Conservation (phyloP, 2,113 vertebrate species). For the Rhynchomys soricoides region DNA sequence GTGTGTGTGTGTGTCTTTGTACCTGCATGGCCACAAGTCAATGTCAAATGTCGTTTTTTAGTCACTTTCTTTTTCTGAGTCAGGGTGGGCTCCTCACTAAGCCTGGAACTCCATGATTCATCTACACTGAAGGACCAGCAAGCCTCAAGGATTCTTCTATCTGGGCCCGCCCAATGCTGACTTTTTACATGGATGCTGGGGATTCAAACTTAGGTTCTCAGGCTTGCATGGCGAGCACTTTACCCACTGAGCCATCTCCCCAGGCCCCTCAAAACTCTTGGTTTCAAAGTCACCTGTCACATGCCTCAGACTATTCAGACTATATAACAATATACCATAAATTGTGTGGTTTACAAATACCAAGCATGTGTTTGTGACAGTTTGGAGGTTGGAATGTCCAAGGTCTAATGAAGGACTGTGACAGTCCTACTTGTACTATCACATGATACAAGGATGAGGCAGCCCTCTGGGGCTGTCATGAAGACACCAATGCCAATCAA, state of each 20-base stretch:
- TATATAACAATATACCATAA: not conserved
- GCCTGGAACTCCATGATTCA: not conserved
- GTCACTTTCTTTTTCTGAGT: not conserved
- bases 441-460: not conserved
- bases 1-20: not conserved
- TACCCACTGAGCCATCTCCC: not conserved
- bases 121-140: not conserved
- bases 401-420: not conserved
- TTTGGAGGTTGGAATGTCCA: not conserved
- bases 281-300: conserved; percentile 18
- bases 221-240: not conserved
- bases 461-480: not conserved
- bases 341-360: not conserved
- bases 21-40: not conserved
- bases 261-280: not conserved
- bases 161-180: not conserved
- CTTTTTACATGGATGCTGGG: not conserved
- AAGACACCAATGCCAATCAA: not conserved
- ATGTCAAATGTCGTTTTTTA: not conserved
- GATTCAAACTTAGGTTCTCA: not conserved
- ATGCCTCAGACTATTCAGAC: not conserved
- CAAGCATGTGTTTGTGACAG: not conserved
- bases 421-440: not conserved
- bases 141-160: not conserved
- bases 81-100: not conserved